Base-by-base conservation (phyloP, 2,888 invertebrate genomes). In the Tinea pellionella region DNA sequence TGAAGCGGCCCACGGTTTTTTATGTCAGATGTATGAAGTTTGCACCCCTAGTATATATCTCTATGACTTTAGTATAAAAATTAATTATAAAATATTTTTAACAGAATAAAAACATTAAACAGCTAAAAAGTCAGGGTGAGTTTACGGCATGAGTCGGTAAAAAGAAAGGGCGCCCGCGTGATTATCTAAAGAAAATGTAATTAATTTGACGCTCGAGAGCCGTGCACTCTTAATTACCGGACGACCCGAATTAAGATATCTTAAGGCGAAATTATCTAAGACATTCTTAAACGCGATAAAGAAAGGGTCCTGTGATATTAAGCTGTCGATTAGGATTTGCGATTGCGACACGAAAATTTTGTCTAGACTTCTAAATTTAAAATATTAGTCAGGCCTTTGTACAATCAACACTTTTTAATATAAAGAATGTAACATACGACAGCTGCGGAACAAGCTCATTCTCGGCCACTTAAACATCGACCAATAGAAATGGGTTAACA, bases 191-290 rank as follows among this genome's bases (percentile, higher is more conserved):
- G 42, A 57, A 60, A 59, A 56, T 32, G 57, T 59, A 61, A 61
- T 61, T 61, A 61, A 61, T 61, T 61, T 61, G 55, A 56, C 61
- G 61, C 47, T 53, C 61, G 16, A 9, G 58, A 42, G 47, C 16
- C 43, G 24, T 43, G 37, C 59, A 60, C 51, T 60, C 61, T 63
- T 63, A 64, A 64, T 64, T 64, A 64, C 62, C 42, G 51, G 60
- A 41, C 60, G 60, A 60, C 63, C 63, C 61, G 60, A 64, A 64
- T 64, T 62, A 64, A 64, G 63, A 62, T 59, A 62, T 56, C 61
- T 61, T 60, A 55, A 51, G 58, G 60, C 61, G 60, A 63, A 64
- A 63, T 64, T 62, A 62, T 63, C 61, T 61, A 13, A 62, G 61
- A 61, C 62, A 60, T 42, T 60, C 15, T 29, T 29, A 15, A 19